Evolutionary conservation across 2,888 invertebrate species (phyloP).

Genomic region (Oscheius onirici): DNA sequence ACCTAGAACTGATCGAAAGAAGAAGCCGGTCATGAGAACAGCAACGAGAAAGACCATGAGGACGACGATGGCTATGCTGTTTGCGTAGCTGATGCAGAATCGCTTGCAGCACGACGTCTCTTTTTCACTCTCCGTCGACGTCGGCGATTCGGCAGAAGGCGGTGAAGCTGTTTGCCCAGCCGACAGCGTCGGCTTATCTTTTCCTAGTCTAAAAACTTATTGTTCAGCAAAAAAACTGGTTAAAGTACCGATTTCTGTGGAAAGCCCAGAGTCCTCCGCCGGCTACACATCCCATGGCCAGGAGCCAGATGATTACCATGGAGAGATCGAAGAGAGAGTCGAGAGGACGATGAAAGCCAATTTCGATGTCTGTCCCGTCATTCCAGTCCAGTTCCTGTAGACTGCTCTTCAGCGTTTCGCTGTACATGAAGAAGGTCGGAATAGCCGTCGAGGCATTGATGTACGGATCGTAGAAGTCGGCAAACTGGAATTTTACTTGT

Average conservation of each 20-base stretch:
- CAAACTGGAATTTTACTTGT: constrained; percentile 55
- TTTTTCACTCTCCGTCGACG: neutral
- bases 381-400: constrained; percentile 12
- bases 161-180: neutral
- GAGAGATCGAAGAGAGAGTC: constrained; percentile 51
- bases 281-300: constrained; percentile 64
- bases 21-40: constrained; percentile 67
- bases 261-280: constrained; percentile 63
- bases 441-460: constrained; percentile 41
- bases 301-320: constrained; percentile 59
- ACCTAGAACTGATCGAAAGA: constrained; percentile 55
- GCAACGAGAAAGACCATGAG: constrained; percentile 57
- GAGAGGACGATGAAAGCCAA: constrained; percentile 60
- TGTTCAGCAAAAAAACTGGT: no score
- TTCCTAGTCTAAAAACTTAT: constrained; percentile 38
- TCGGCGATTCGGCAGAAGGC: neutral
- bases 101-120: neutral
- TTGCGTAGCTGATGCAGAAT: constrained; percentile 37
- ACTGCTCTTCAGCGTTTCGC: constrained; percentile 41
- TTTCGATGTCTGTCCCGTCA: constrained; percentile 32
- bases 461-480: constrained; percentile 64
- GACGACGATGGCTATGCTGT: constrained; percentile 43
- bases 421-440: constrained; percentile 64
- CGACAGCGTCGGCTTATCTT: constrained; percentile 32
- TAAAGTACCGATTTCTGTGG: constrained; percentile 38